A percentile compares a stretch with the other conserved stretches of the same genome.
These are phyloP conservation scores for Nilaparvata lugens DNA, from an alignment of 1,140 invertebrate species.

Conservation along the genomic window DNA sequence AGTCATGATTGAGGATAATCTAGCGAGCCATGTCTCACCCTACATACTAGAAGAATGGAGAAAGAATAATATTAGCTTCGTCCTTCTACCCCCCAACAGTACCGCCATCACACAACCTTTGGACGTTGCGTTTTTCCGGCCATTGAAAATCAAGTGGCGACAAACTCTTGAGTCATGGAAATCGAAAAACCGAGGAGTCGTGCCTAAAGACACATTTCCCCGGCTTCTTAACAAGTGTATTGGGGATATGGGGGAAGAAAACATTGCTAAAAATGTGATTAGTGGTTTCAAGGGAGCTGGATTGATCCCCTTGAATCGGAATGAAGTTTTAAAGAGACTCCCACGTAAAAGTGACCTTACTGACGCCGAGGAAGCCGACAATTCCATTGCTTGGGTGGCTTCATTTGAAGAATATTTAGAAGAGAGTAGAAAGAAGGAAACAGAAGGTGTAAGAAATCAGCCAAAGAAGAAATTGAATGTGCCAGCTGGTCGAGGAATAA, in stretches of 20 bases:
- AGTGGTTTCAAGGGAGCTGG: constrained; percentile 3
- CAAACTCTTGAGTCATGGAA: constrained; percentile 31
- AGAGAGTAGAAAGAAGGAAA: no score
- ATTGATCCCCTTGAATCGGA: constrained; percentile 12
- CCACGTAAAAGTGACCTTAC: no score
- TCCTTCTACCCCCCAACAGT: constrained; percentile 34
- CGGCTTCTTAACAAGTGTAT: constrained; percentile 19
- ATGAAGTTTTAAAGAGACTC: constrained; percentile 13
- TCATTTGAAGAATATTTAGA: no score
- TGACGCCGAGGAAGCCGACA: no score
- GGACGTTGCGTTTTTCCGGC: constrained; percentile 34
- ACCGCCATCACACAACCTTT: constrained; percentile 39
- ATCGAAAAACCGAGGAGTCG: constrained; percentile 8
- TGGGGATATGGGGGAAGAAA: constrained; percentile 9
- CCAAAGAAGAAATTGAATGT: no score
- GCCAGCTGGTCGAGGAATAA: no score
- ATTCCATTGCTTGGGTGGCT: no score
- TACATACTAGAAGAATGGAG: constrained; percentile 29
- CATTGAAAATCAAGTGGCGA: constrained; percentile 35
- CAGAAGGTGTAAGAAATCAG: no score
- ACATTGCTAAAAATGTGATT: constrained; percentile 16
- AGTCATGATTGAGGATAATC: constrained; percentile 34
- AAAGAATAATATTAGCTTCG: constrained; percentile 33
- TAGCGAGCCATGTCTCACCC: constrained; percentile 32
- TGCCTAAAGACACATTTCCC: constrained; percentile 27